A percentile compares a stretch with the other conserved stretches of the same genome.
These are phyloP conservation scores for Propithecus deckenii DNA, from an alignment of 2,797 vertebrate genomes.

Conservation along the genomic window DNA sequence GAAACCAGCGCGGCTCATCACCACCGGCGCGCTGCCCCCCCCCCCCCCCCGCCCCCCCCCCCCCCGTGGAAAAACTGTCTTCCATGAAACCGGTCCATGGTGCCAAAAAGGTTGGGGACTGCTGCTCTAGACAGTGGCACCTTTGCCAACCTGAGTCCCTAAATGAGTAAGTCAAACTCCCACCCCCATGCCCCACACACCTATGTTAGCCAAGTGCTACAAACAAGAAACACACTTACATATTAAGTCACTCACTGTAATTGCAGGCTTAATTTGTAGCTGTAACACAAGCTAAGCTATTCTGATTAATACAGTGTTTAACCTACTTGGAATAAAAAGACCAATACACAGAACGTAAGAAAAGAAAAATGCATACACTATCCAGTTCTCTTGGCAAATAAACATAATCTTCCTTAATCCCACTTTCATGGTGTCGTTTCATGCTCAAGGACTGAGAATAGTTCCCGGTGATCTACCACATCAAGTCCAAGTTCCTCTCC, in stretches of 20 bases:
- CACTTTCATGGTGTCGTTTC: constrained; percentile 25
- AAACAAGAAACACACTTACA: not conserved
- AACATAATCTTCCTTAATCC: not conserved
- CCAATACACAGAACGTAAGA: not conserved
- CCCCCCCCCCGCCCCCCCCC: no score
- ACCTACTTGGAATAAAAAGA: not conserved
- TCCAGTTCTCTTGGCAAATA: not conserved
- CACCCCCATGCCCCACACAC: not conserved
- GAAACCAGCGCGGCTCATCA: no score
- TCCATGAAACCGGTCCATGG: no score
- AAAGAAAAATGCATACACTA: not conserved
- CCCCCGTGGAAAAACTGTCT: no score
- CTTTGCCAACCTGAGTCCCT: not conserved
- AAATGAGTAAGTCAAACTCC: not conserved
- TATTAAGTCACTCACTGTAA: not conserved
- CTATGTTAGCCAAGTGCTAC: not conserved
- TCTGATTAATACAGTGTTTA: not conserved
- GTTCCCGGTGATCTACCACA: not conserved
- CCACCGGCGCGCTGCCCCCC: no score
- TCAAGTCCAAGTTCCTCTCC: constrained; percentile 17
- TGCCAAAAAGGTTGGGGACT: no score
- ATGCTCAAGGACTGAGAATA: not conserved
- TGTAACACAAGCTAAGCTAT: not conserved
- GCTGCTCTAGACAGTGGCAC: not conserved
- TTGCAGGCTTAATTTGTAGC: not conserved